These are phyloP conservation scores for Ormyrus pomaceus DNA, from an alignment of 2,888 invertebrate species.

Conservation along the genomic window DNA sequence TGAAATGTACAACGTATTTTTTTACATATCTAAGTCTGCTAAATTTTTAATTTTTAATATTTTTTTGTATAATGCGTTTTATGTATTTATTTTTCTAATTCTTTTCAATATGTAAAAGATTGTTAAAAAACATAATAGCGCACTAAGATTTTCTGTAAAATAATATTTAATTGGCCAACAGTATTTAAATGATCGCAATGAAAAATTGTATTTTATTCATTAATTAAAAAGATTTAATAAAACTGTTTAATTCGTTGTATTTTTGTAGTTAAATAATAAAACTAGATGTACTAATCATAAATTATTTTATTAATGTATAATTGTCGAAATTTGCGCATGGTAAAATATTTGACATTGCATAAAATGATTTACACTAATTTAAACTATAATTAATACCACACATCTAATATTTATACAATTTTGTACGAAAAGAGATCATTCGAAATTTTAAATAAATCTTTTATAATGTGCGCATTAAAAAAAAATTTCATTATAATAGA, in stretches of 20 bases:
- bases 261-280: conserved; percentile 19
- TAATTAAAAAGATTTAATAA: conserved; percentile 1
- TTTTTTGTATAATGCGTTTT: background rate
- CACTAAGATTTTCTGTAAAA: conserved; percentile 14
- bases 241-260: background rate
- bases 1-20: conserved; percentile 12
- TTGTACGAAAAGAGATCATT: conserved; percentile 39
- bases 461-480: conserved; percentile 33
- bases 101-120: background rate
- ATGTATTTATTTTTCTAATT: background rate
- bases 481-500: conserved; percentile 15
- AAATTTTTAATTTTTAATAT: background rate
- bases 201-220: conserved; percentile 1
- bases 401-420: conserved; percentile 33
- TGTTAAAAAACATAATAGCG: background rate
- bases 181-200: conserved; percentile 4
- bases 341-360: conserved; percentile 16
- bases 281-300: conserved; percentile 35
- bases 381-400: background rate
- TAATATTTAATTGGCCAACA: conserved; percentile 23
- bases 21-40: background rate
- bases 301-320: conserved; percentile 49
- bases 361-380: conserved; percentile 37
- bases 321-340: conserved; percentile 36
- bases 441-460: conserved; percentile 24